Evolutionary conservation across 2,888 invertebrate genomes (phyloP).

Genomic region (Piscicola geometra): DNA sequence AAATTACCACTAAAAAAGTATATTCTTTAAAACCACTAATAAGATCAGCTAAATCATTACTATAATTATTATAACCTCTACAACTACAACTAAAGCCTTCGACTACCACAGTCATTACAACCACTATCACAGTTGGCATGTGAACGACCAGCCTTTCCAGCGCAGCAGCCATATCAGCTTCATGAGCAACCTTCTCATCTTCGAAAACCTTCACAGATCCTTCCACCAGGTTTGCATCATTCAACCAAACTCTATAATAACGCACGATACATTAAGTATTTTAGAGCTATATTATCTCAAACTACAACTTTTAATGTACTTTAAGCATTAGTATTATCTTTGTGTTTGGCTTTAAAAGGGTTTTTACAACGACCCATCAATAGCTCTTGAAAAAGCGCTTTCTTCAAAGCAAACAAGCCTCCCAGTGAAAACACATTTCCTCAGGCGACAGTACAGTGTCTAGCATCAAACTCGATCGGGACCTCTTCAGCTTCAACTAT

Average conservation of each 20-base stretch:
- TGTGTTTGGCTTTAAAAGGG: not conserved
- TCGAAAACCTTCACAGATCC: conserved; percentile 9
- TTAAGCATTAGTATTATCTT: not conserved
- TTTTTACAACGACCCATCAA: not conserved
- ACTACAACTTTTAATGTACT: not conserved
- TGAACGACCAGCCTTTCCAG: too few species aligned
- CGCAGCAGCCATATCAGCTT: too few species aligned
- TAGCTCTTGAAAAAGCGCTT: too few species aligned
- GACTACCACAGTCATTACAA: too few species aligned
- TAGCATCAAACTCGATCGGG: not conserved
- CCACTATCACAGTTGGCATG: too few species aligned
- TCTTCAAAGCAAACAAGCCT: too few species aligned
- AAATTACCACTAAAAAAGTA: too few species aligned
- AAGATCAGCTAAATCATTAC: too few species aligned
- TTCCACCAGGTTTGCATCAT: not conserved
- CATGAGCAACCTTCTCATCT: not conserved
- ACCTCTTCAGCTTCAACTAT: not conserved
- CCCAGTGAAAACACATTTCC: too few species aligned
- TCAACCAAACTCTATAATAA: not conserved
- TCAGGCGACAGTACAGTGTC: not conserved
- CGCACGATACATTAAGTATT: not conserved
- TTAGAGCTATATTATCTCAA: not conserved
- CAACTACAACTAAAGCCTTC: too few species aligned
- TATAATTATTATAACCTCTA: too few species aligned
- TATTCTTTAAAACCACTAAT: too few species aligned